phyloP scores from a whole-genome alignment of 2,797 vertebrate species.

The Enteromius radiatus region DNA sequence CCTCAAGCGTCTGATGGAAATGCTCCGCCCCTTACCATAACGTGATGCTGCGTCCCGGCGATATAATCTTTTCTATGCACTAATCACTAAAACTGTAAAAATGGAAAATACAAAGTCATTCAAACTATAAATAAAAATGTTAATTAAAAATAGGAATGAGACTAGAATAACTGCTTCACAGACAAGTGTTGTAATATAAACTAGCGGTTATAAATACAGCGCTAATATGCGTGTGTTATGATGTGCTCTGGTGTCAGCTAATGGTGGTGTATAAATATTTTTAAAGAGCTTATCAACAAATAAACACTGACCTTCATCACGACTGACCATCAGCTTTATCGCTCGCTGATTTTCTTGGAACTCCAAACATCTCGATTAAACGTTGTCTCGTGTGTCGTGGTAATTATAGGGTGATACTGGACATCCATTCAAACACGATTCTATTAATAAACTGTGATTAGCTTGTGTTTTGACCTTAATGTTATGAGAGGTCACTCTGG shows the following conservation, averaged over 20 bases:
- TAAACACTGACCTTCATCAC: constrained; percentile 10
- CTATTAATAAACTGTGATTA: constrained; percentile 61
- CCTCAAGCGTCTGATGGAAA: too few relatives aligned
- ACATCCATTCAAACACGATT: constrained; percentile 52
- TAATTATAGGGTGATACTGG: constrained; percentile 57
- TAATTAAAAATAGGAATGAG: background rate
- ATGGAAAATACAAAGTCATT: background rate
- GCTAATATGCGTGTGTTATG: background rate
- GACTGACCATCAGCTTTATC: background rate
- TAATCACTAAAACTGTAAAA: background rate
- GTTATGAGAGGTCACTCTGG: constrained; percentile 33
- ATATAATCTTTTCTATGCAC: too few relatives aligned
- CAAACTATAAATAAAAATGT: background rate
- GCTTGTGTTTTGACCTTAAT: constrained; percentile 53
- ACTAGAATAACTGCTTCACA: background rate
- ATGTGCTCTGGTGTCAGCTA: background rate
- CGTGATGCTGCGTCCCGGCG: too few relatives aligned
- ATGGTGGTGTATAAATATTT: background rate
- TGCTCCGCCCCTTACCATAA: too few relatives aligned
- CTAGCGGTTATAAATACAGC: background rate
- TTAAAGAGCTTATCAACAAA: background rate
- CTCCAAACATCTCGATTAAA: constrained; percentile 50
- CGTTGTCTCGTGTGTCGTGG: constrained; percentile 32
- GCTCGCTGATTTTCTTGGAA: constrained; percentile 37
- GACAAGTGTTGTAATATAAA: background rate